Percentiles rank a stretch among this genome's conserved stretches.
These are phyloP conservation scores for Aplodontia rufa DNA, from an alignment of 2,113 vertebrate genomes.

Conservation along the genomic window DNA sequence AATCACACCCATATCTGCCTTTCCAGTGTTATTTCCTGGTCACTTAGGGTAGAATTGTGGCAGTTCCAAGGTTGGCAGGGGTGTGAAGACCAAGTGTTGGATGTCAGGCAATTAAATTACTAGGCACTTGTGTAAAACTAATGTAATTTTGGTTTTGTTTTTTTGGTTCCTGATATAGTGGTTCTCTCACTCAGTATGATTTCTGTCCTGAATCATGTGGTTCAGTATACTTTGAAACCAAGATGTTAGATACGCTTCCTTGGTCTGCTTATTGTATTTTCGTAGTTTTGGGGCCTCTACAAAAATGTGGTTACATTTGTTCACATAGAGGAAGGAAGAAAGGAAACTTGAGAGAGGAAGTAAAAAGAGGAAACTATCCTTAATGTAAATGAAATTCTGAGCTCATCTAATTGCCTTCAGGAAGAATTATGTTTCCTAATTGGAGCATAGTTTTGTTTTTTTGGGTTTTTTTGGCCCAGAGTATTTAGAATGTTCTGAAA, in stretches of 20 bases:
- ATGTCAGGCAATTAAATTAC: not conserved
- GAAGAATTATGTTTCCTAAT: conserved; percentile 51
- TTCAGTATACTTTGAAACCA: conserved; percentile 57
- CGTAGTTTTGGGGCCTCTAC: not conserved
- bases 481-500: conserved; percentile 5
- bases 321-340: not conserved
- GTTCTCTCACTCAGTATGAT: not conserved
- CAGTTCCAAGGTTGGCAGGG: not conserved
- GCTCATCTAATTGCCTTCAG: not conserved
- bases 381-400: conserved; percentile 19
- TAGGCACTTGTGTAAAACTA: conserved; percentile 27
- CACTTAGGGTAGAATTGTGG: conserved; percentile 20
- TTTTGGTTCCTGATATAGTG: conserved; percentile 46
- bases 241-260: not conserved
- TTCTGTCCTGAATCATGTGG: conserved; percentile 58
- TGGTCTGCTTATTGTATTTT: conserved; percentile 7
- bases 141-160: conserved; percentile 42
- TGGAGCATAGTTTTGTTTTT: not conserved
- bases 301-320: conserved; percentile 38
- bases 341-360: conserved; percentile 52
- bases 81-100: not conserved
- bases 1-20: not conserved
- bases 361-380: conserved; percentile 32
- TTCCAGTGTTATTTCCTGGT: not conserved
- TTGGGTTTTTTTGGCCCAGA: not conserved